A percentile compares a stretch with the other conserved stretches of the same genome.
These are phyloP conservation scores for Pandemis cinnamomeana DNA, from an alignment of 2,888 invertebrate genomes.

Conservation along the genomic window DNA sequence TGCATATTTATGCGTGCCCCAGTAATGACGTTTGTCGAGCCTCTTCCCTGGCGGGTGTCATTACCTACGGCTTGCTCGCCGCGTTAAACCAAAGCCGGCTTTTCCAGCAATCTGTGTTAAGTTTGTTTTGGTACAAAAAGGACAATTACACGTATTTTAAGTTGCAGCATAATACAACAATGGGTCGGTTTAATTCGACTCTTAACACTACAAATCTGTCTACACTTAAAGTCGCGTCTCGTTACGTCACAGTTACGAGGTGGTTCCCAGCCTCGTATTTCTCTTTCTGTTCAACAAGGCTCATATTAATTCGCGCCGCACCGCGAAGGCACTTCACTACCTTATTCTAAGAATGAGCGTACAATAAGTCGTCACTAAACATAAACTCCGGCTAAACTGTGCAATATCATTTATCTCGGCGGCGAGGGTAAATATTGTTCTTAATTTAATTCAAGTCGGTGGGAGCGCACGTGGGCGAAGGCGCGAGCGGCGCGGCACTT, in stretches of 20 bases:
- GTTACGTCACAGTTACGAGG: conserved; percentile 60
- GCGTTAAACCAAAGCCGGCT: conserved; percentile 69
- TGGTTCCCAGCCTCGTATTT: conserved; percentile 48
- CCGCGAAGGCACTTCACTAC: conserved; percentile 56
- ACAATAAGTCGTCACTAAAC: conserved; percentile 76
- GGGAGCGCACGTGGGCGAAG: conserved; percentile 68
- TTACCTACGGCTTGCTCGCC: conserved; percentile 69
- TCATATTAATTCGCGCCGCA: conserved; percentile 55
- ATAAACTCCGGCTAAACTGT: conserved; percentile 76
- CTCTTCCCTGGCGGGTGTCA: conserved; percentile 70
- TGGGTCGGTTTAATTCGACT: conserved; percentile 38
- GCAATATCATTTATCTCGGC: conserved; percentile 80
- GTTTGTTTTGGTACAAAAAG: conserved; percentile 67
- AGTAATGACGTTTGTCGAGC: conserved; percentile 83
- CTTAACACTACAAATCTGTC: conserved; percentile 51
- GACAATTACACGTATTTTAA: conserved; percentile 69
- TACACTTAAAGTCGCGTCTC: conserved; percentile 55
- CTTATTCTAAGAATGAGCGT: conserved; percentile 74
- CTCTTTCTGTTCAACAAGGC: conserved; percentile 54
- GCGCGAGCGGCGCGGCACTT: conserved; percentile 48
- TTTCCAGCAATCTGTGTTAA: conserved; percentile 77
- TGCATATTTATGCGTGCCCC: conserved; percentile 83
- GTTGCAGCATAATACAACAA: conserved; percentile 51
- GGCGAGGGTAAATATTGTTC: conserved; percentile 82
- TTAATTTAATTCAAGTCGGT: conserved; percentile 81